Conservation (phyloP, 2,797 vertebrate species). For the Sebastes steindachneri region DNA sequence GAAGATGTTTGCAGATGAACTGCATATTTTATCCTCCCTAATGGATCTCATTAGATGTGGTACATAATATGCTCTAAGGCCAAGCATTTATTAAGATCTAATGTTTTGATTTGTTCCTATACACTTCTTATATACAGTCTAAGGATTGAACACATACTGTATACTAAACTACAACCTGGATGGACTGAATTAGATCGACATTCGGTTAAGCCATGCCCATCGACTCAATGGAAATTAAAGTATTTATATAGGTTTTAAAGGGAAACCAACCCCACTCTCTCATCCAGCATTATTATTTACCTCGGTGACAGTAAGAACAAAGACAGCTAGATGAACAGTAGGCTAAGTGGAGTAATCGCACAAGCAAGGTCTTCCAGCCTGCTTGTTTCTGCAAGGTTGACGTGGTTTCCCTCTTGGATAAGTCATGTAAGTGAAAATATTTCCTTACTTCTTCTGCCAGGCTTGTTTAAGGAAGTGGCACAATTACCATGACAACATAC, state of each 20-base stretch:
- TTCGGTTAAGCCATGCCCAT: not conserved
- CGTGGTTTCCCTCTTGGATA: not conserved
- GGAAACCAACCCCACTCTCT: not conserved
- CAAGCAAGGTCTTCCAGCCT: not conserved
- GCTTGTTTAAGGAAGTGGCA: conserved; percentile 17
- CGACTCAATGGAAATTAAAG: not conserved
- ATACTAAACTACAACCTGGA: not conserved
- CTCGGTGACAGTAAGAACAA: not conserved
- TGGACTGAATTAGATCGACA: not conserved
- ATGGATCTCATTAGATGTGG: conserved; percentile 7
- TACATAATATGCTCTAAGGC: not conserved
- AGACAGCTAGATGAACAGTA: not conserved
- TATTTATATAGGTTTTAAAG: not conserved
- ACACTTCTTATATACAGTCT: no score
- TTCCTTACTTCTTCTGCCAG: not conserved
- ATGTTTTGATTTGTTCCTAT: not conserved
- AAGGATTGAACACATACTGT: not conserved
- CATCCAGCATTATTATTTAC: not conserved
- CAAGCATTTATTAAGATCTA: not conserved
- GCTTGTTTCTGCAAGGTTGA: not conserved
- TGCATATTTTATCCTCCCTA: not conserved
- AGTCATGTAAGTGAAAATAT: not conserved
- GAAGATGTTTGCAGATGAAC: conserved; percentile 9
- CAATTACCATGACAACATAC: not conserved
- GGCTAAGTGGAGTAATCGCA: not conserved